A percentile compares a stretch with the other conserved stretches of the same genome.
phyloP scores from a whole-genome alignment of 2,113 vertebrate species.

The Trogon melanurus region DNA sequence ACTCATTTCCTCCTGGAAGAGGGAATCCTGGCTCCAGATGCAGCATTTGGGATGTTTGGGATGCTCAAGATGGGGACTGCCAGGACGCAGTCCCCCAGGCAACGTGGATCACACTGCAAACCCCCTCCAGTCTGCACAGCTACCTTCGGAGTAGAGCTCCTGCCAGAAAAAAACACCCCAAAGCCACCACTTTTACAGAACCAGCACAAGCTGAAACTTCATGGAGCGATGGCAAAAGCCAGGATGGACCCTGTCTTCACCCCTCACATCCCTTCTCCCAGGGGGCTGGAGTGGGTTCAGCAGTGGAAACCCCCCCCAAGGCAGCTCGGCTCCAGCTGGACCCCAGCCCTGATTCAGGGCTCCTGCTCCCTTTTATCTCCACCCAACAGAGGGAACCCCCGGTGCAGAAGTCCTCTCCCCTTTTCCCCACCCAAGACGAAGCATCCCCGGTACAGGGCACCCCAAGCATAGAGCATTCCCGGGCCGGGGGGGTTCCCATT shows the following conservation, averaged over 20 bases:
- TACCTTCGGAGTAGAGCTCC: not conserved
- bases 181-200: not conserved
- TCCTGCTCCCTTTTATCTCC: too few species aligned
- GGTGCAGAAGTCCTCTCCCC: not conserved
- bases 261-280: not conserved
- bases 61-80: not conserved
- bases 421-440: not conserved
- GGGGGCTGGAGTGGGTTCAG: not conserved
- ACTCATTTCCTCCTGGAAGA: not conserved
- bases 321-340: not conserved
- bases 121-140: not conserved
- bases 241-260: not conserved
- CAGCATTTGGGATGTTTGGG: not conserved
- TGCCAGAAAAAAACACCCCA: not conserved
- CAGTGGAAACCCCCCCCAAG: not conserved
- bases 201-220: not conserved
- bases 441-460: not conserved
- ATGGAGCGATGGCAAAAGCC: not conserved
- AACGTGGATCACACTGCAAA: not conserved
- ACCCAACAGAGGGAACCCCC: not conserved
- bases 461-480: not conserved
- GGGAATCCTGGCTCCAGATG: not conserved
- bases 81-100: not conserved
- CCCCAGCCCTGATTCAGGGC: not conserved
- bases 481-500: accelerated